Evolutionary conservation across 1,140 invertebrate species (phyloP), one percentile per base, ranked within the genome.

Genomic region (Arion vulgaris): DNA sequence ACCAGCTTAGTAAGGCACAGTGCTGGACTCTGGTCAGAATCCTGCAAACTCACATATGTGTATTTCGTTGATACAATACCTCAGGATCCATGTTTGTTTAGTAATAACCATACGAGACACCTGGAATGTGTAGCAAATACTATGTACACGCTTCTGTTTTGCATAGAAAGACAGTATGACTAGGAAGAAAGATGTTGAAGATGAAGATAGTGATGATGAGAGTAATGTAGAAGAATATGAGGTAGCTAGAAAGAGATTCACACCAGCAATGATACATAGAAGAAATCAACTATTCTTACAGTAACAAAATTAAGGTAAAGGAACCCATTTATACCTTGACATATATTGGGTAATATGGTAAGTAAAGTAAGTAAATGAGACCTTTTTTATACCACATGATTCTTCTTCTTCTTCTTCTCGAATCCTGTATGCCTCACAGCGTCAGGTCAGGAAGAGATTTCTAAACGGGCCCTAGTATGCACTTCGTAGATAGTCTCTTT

Each of bases 81-180:
- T 57, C 53, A 57, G 26, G 53, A 23, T n/a, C 53, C 53, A n/a
- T 57, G 53, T n/a, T 57, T 57, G 17, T 57, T 23, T 57, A 23
- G 17, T 19, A n/a, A 57, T 19, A 57, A 5, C 4, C 53, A 19
- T n/a, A 57, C 53, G 2, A 57, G 53, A 66, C 62, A n/a, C 62
- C n/a, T 72, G 71, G 71, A 72, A 72, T 72, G 71, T 72, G 71
- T 39, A n/a, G 36, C 9, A 7, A 41, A 7, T 39, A 41, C 2
- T 41, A 72, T 72, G 71, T 72, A 72, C 71, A 72, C 71, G 19
- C 71, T 72, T 72, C 36, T 72, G 71, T 39, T 72, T 38, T 72
- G 71, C 71, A 72, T 72, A 39, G 71, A 72, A 66, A 66, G 62
- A 66, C 62, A n/a, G 23, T 19, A 57, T 72, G 36, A 72, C 71